Evolutionary conservation across 2,888 invertebrate species (phyloP).

Genomic region (Tipula lateralis): DNA sequence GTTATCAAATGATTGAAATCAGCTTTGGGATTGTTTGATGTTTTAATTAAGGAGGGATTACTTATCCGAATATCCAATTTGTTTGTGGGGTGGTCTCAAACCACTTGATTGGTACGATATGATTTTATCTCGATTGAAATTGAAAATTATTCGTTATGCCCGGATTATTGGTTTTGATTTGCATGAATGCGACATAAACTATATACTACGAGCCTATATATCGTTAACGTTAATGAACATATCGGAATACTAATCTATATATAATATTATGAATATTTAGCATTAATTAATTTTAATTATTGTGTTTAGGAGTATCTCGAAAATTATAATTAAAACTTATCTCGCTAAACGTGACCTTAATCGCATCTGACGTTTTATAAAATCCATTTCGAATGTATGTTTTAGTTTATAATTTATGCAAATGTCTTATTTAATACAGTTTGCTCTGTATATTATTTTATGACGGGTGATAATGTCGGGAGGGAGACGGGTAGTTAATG

Average conservation of each 20-base stretch:
- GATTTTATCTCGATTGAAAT: not conserved
- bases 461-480: no score
- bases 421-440: not conserved
- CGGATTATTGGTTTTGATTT: not conserved
- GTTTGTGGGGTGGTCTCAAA: not conserved
- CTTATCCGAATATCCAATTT: not conserved
- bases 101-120: not conserved
- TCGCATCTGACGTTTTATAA: not conserved
- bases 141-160: not conserved
- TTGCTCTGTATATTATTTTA: not conserved
- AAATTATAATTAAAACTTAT: not conserved
- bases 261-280: not conserved
- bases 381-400: not conserved
- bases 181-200: not conserved
- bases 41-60: not conserved
- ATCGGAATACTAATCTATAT: not conserved
- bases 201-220: not conserved
- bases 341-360: slow-evolving; percentile 1
- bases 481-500: no score
- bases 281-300: slow-evolving; percentile 11
- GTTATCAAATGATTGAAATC: slow-evolving; percentile 1
- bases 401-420: not conserved
- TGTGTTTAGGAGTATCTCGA: not conserved
- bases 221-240: not conserved
- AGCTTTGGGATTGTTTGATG: not conserved